These are phyloP conservation scores for Leptinotarsa defecta DNA, from an alignment of 1,140 invertebrate genomes.

Conservation along the genomic window DNA sequence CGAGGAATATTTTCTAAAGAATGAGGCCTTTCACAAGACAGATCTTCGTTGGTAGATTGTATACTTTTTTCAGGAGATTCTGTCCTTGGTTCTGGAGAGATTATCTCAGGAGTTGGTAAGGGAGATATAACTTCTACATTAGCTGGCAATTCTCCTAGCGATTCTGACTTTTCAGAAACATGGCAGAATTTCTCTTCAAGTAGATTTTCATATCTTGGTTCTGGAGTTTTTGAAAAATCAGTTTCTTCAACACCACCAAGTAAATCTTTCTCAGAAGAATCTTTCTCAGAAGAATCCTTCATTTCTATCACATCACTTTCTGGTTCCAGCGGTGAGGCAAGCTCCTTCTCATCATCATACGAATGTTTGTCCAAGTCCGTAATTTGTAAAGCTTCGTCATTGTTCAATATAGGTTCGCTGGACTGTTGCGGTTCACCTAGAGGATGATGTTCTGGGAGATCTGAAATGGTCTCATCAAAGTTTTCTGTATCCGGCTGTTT, in stretches of 20 bases:
- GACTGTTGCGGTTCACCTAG: slow-evolving; percentile 25
- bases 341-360: slow-evolving; percentile 47
- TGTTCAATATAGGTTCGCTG: slow-evolving; percentile 25
- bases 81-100: slow-evolving; percentile 10
- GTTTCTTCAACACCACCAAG: slow-evolving; percentile 25
- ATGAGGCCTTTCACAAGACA: background rate
- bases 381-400: slow-evolving; percentile 41
- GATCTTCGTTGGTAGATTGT: background rate
- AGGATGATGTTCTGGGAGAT: slow-evolving; percentile 45
- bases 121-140: slow-evolving; percentile 20
- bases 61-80: background rate
- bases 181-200: slow-evolving; percentile 19
- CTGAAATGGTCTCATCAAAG: slow-evolving; percentile 46
- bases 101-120: background rate
- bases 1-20: background rate
- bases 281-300: slow-evolving; percentile 14
- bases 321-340: slow-evolving; percentile 41
- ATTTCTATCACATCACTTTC: slow-evolving; percentile 27
- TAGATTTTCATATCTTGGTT: slow-evolving; percentile 32
- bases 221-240: slow-evolving; percentile 37
- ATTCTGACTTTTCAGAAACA: background rate
- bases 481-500: slow-evolving; percentile 43
- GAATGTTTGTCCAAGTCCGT: slow-evolving; percentile 46
- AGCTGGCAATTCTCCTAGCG: slow-evolving; percentile 2
- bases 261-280: slow-evolving; percentile 1